Base-by-base conservation (phyloP, 2,797 vertebrate species). In the Hybognathus amarus region DNA sequence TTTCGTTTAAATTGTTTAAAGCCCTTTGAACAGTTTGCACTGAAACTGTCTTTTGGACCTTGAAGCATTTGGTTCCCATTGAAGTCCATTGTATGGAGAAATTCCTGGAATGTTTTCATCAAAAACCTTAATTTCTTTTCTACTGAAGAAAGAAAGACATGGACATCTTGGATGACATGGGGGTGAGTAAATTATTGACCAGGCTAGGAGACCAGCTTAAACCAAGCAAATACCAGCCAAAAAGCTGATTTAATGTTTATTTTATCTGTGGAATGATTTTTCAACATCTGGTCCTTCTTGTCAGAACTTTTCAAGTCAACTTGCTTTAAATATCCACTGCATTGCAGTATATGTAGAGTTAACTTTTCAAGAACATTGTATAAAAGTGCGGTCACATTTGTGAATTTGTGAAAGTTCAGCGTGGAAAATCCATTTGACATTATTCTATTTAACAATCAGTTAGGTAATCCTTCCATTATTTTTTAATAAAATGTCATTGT, bases 241-340 rank as follows among this genome's bases (percentile, higher is more conserved):
- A 33, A 30, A 30, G 17, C 40, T 20, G 6, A 30, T 75, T 75
- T n/a, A 8, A 8, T 56, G 17, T 2, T 22, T 5, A 0, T 24
- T 76, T 42, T 22, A 12, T 33, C 5, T 20, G 40, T 18, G 27
- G 18, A 47, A 74, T 74, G 22, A 24, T 36, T 50, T 73, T 74
- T 69, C 42, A 52, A 33, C 56, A 82, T 74, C 33, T 82, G 61
- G 61, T 54, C 27, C 18, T 56, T 30, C 18, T 80, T 80, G 11
- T 70, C 5, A 5, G 15, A n/a, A 33, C 38, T 27, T 61, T 36
- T 17, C 22, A 59, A 27, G n/a, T 27, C 7, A 27, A 12, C 66
- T 59, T 79, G 30, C 45, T 66, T 50, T 50, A 79, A 24, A 22
- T 45, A 11, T 70, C 1, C 2, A 47, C 33, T 64, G 17, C 27